Conservation (phyloP, 2,797 vertebrate genomes). For the Pangasius macronema region DNA sequence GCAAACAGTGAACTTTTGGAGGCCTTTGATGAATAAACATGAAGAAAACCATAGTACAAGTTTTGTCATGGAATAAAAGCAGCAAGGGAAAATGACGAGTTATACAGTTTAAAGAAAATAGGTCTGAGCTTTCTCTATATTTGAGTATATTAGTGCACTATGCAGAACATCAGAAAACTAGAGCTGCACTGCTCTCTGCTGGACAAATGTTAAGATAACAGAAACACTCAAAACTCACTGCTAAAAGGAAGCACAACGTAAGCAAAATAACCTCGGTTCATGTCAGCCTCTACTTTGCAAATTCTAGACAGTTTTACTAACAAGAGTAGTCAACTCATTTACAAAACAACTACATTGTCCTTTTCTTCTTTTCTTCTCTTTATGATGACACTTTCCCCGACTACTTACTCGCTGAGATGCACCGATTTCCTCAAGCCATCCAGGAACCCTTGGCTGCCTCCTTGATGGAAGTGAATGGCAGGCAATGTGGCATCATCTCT, state of each 20-base stretch:
- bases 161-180: not conserved
- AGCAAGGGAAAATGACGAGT: not conserved
- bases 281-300: not conserved
- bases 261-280: not conserved
- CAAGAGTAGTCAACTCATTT: not conserved
- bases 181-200: conserved; percentile 44
- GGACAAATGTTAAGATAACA: conserved; percentile 21
- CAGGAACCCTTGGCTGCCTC: conserved; percentile 85
- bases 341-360: not conserved
- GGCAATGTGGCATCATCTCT: conserved; percentile 82
- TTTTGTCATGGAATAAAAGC: not conserved
- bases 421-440: conserved; percentile 86
- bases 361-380: no score
- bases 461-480: conserved; percentile 91
- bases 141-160: not conserved
- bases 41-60: not conserved
- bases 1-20: not conserved
- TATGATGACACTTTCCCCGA: not conserved
- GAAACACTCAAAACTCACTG: not conserved
- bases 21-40: not conserved
- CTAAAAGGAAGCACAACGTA: not conserved
- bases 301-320: not conserved
- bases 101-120: not conserved
- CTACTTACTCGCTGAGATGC: conserved; percentile 87
- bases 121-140: not conserved